Conservation (phyloP, 2,797 vertebrate genomes). For the Squalus acanthias region DNA sequence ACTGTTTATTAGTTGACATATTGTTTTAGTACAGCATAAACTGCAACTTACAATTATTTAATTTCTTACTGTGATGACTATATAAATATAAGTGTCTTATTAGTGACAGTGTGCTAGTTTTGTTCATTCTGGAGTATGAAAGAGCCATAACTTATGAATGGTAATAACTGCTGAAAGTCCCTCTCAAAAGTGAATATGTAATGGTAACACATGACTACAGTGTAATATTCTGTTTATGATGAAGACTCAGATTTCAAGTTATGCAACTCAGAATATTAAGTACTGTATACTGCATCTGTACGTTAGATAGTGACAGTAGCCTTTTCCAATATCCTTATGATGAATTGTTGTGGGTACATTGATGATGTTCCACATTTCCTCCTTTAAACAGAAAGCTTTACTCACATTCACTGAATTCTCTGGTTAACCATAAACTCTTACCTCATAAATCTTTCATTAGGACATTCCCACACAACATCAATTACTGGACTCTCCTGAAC, state of each 20-base stretch:
- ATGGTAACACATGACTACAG: background rate
- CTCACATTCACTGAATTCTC: background rate
- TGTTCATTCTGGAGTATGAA: background rate
- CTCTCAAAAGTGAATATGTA: background rate
- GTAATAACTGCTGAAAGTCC: background rate
- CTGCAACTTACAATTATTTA: background rate
- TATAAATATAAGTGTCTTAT: background rate
- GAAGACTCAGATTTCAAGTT: background rate
- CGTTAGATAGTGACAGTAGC: background rate
- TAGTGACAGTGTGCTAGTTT: background rate
- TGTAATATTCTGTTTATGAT: constrained; percentile 1
- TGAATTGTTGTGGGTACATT: background rate
- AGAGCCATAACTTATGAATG: background rate
- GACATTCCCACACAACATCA: background rate
- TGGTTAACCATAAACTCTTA: background rate
- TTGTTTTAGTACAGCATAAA: background rate
- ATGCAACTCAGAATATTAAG: background rate
- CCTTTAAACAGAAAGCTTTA: background rate
- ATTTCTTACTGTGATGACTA: background rate
- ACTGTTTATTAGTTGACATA: background rate
- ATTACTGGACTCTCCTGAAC: background rate
- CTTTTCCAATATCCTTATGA: background rate
- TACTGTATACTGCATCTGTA: background rate
- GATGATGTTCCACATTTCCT: background rate
- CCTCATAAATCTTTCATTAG: background rate